Evolutionary conservation across 2,797 vertebrate species (phyloP).

Genomic region (Scarus forsteni): DNA sequence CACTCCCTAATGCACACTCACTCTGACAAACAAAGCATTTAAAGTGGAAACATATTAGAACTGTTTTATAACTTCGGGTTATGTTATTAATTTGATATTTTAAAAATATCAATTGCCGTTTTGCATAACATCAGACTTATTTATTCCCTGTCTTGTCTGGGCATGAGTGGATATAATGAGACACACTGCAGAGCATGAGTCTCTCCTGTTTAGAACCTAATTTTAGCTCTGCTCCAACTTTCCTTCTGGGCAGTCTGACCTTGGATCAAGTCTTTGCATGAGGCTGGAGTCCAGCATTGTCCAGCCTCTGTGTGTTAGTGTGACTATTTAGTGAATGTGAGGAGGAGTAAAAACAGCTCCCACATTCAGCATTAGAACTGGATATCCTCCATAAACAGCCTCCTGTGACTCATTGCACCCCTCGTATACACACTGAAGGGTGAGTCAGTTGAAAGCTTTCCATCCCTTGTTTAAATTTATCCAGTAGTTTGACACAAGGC

Average conservation of each 20-base stretch:
- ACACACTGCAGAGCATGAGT: neutral
- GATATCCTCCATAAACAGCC: constrained; percentile 34
- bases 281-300: constrained; percentile 8
- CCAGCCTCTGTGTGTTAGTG: neutral
- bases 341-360: neutral
- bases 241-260: constrained; percentile 12
- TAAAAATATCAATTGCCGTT: neutral
- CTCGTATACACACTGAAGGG: constrained; percentile 20
- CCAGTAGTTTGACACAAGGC: constrained; percentile 19
- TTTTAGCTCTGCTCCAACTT: constrained; percentile 6
- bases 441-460: constrained; percentile 72
- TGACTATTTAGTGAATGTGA: constrained; percentile 4
- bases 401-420: constrained; percentile 61
- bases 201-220: neutral
- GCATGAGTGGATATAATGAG: neutral
- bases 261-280: neutral
- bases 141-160: neutral
- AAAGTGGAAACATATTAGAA: neutral
- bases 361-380: constrained; percentile 18
- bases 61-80: constrained; percentile 6
- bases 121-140: neutral
- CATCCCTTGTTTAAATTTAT: constrained; percentile 67
- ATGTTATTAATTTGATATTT: constrained; percentile 1
- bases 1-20: constrained; percentile 52
- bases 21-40: constrained; percentile 41